Evolutionary conservation across 2,113 vertebrate genomes (phyloP).

Genomic region (Marmota monax): DNA sequence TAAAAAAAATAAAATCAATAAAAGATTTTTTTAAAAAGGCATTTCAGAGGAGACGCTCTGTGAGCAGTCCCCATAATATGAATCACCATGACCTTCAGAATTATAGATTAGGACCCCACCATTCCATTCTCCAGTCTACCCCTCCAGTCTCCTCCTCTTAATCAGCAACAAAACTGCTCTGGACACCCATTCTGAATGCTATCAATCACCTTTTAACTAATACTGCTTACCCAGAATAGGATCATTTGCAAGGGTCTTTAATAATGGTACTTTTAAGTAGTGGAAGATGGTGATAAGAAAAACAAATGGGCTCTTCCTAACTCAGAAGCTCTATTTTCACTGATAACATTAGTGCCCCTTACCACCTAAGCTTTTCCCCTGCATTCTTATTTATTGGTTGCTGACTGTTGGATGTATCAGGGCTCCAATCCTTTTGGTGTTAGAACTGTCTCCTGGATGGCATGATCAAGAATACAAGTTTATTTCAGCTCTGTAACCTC

Average conservation of each 20-base stretch:
- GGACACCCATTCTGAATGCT: not conserved
- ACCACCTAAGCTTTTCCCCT: not conserved
- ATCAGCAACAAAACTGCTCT: not conserved
- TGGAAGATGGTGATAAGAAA: not conserved
- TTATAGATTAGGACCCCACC: not conserved
- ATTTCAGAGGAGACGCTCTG: not conserved
- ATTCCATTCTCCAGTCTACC: not conserved
- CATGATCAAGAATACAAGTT: not conserved
- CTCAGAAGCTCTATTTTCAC: not conserved
- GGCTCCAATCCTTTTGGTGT: not conserved
- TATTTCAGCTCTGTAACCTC: not conserved
- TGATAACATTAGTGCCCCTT: not conserved
- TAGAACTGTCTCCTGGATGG: not conserved
- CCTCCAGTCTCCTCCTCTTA: not conserved
- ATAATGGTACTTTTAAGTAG: not conserved
- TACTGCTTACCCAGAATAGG: not conserved
- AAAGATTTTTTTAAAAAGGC: not conserved
- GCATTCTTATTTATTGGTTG: not conserved
- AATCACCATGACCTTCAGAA: not conserved
- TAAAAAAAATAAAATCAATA: too few species aligned
- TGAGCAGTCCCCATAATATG: not conserved
- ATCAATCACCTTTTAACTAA: not conserved
- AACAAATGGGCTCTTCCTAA: not conserved
- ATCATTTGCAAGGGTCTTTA: not conserved
- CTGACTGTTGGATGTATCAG: not conserved